Evolutionary conservation across 2,888 invertebrate species (phyloP), one percentile per base, ranked within the genome.

Genomic region (Rhamphomyia laevipes): DNA sequence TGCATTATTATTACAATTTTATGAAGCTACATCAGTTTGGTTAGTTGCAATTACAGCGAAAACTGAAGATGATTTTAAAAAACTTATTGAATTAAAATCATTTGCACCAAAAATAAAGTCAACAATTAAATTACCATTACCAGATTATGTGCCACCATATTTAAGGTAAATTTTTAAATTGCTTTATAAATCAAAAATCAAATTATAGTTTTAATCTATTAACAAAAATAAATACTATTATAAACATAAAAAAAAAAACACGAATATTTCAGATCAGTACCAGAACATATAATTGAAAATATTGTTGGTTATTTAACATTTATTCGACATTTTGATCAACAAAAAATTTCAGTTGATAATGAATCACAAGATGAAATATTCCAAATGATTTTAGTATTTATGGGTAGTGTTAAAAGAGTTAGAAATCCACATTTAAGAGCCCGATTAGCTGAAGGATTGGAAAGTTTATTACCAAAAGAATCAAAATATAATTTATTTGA

Each of bases 391-490:
- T 70, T 95, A 23, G 78, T 86, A 2, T 86, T 87, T 61, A 95
- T 95, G 93, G 92, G 92, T 1, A 87, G 86, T 47, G 78, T 86
- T 0, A 69, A 78, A 4, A 73, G 86, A 49, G 81, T 91, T 52
- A 84, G 84, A 61, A 96, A 95, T 73, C 95, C 96, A 1, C 95
- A 96, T 73, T 71, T 94, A 50, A 79, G 95, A 52, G 95, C 95
- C 0, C 80, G 86, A 47, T 70, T 96, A 51, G 94, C 95, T 0
- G 92, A 94, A 67, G 86, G 86, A 45, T 71, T 96, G 12, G 92
- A 94, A 62, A 81, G 87, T 9, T 76, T 96, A 61, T 68, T 95
- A 58, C 94, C 94, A 27, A 77, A 77, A 1, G 81, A 82, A 46
- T 68, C 72, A 9, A 59, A 62, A 15, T 42, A 21, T 12, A 42